Evolutionary conservation across 2,888 invertebrate genomes (phyloP).

Genomic region (Nomada ferruginata): DNA sequence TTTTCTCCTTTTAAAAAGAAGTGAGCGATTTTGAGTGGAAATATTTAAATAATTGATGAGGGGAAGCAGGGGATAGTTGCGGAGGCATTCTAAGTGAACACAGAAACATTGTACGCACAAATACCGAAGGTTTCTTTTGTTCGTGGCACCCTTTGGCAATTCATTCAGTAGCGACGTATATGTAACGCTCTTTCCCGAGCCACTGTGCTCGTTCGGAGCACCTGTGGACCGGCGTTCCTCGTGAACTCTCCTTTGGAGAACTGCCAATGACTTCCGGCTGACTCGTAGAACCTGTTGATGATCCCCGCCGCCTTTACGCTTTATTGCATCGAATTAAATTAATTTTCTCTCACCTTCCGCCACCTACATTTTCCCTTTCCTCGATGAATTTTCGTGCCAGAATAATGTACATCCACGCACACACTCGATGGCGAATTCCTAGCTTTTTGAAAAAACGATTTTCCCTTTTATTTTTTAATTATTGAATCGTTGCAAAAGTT

Average conservation of each 20-base stretch:
- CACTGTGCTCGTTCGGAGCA: constrained; percentile 60
- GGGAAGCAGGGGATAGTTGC: constrained; percentile 14
- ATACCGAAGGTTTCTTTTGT: constrained; percentile 50
- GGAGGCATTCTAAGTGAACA: constrained; percentile 20
- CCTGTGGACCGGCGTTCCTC: constrained; percentile 64
- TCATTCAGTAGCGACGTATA: constrained; percentile 49
- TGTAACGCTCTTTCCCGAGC: constrained; percentile 52
- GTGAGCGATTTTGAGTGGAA: background rate
- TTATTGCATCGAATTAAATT: constrained; percentile 46
- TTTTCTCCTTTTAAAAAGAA: constrained; percentile 9
- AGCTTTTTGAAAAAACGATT: no score
- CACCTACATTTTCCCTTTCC: background rate
- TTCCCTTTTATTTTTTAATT: no score
- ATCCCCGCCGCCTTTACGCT: constrained; percentile 60
- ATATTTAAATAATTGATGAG: background rate
- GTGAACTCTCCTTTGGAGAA: constrained; percentile 71
- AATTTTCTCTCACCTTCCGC: constrained; percentile 22
- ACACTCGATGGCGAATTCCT: no score
- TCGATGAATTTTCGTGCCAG: background rate
- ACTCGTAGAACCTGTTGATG: constrained; percentile 77
- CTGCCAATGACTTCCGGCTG: constrained; percentile 77
- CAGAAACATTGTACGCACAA: constrained; percentile 31
- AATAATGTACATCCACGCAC: no score
- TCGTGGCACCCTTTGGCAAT: constrained; percentile 54
- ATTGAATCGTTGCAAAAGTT: no score